Evolutionary conservation across 2,888 invertebrate species (phyloP), one percentile per base, ranked within the genome.

Genomic region (Rotaria magnacalcarata): DNA sequence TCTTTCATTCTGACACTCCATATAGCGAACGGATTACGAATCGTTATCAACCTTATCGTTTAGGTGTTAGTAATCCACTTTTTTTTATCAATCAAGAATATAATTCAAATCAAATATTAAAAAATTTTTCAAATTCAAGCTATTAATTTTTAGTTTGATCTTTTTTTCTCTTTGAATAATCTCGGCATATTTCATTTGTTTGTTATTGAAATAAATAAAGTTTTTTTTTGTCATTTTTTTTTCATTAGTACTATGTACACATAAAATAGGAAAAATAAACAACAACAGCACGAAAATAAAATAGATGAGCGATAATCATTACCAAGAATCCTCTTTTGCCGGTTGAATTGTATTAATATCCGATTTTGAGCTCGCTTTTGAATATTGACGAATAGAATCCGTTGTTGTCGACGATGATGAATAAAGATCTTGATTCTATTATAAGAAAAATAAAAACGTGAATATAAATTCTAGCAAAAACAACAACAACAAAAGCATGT

Each of bases 191-290:
- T 67, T 67, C 67, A 67, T 67, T 67, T 67, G 56, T 24, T 34
- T 34, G 1, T 67, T 67, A 67, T 27, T 34, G 16, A 27, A 67
- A 67, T 27, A 67, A 67, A 67, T 34, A 34, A 16, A 34, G 34
- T 67, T 67, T 41, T 27, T 34, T 67, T 34, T 67, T 67, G 67
- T 34, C 67, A 27, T 34, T 27, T 67, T 34, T 34, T 34, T 34
- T 67, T 67, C 67, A 67, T 67, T 67, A 67, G 67, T 67, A 67
- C 67, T 67, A 67, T 67, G 67, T 67, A 67, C 67, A 67, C 67
- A 67, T 67, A 10, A 67, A 67, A 67, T 67, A 34, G 34, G 67
- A 34, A 67, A 67, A 67, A 67, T 67, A 67, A 67, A 67, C 67
- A 67, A 67, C 67, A 67, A 34, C 67, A 67, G 67, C 16, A 67